These are phyloP conservation scores for Isoperla grammatica DNA, from an alignment of 2,888 invertebrate species.

Conservation along the genomic window DNA sequence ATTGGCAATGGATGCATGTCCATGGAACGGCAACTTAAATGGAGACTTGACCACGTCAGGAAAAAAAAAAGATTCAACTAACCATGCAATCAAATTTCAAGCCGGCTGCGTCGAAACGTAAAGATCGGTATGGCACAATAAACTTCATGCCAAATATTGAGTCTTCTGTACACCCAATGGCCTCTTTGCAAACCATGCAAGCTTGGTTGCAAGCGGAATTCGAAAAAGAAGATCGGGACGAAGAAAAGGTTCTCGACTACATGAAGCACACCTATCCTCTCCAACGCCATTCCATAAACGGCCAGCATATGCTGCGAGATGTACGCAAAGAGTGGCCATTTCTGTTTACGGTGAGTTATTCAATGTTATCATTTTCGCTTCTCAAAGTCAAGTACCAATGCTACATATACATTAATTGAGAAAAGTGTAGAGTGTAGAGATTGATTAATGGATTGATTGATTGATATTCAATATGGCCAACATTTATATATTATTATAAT, in stretches of 20 bases:
- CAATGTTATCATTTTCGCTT: too few relatives aligned
- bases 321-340: not conserved
- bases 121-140: not conserved
- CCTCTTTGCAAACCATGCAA: not conserved
- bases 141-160: not conserved
- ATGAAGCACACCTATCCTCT: not conserved
- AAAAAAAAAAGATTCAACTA: not conserved
- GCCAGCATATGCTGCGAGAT: not conserved
- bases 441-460: too few relatives aligned
- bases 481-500: too few relatives aligned
- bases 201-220: not conserved
- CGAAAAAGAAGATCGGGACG: not conserved
- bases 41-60: not conserved
- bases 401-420: too few relatives aligned
- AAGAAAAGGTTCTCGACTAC: not conserved
- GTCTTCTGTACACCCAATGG: not conserved
- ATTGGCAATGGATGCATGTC: not conserved
- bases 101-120: not conserved
- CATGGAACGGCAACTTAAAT: not conserved
- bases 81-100: not conserved
- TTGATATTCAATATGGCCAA: too few relatives aligned
- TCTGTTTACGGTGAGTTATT: not conserved
- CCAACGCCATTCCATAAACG: not conserved
- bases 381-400: too few relatives aligned
- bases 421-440: too few relatives aligned